A percentile compares a stretch with the other conserved stretches of the same genome.
Conservation (phyloP, 2,797 vertebrate genomes). For the Dendrocincla tyrannina region DNA sequence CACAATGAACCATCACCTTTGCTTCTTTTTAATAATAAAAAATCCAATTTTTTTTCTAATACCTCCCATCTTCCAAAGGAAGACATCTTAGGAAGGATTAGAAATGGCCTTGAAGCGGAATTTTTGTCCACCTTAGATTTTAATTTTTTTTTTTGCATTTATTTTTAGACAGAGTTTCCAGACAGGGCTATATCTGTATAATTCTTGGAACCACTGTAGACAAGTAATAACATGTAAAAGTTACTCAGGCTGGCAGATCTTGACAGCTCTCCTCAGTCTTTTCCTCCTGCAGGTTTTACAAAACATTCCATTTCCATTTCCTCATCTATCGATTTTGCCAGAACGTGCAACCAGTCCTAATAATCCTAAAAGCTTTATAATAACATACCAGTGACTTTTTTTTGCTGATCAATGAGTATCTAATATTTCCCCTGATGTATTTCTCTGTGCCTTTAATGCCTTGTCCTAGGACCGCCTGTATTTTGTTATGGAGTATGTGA, state of each 20-base stretch:
- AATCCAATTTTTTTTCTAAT: background rate
- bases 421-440: background rate
- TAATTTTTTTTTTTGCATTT: background rate
- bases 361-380: slow-evolving; percentile 34
- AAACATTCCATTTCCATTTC: background rate
- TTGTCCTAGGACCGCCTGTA: slow-evolving; percentile 89
- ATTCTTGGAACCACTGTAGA: background rate
- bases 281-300: background rate
- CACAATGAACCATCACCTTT: background rate
- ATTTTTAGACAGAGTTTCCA: background rate
- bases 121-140: background rate
- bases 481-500: slow-evolving; percentile 98
- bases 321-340: background rate
- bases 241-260: background rate
- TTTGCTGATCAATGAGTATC: background rate
- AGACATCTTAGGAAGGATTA: background rate
- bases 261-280: background rate
- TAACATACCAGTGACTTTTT: background rate
- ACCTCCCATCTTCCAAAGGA: background rate
- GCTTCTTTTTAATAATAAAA: background rate
- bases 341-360: background rate
- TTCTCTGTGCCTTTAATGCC: background rate
- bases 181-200: background rate
- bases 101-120: background rate
- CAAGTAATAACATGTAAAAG: background rate